These are phyloP conservation scores for Zelleria hepariella DNA, from an alignment of 2,888 invertebrate genomes.

Conservation along the genomic window DNA sequence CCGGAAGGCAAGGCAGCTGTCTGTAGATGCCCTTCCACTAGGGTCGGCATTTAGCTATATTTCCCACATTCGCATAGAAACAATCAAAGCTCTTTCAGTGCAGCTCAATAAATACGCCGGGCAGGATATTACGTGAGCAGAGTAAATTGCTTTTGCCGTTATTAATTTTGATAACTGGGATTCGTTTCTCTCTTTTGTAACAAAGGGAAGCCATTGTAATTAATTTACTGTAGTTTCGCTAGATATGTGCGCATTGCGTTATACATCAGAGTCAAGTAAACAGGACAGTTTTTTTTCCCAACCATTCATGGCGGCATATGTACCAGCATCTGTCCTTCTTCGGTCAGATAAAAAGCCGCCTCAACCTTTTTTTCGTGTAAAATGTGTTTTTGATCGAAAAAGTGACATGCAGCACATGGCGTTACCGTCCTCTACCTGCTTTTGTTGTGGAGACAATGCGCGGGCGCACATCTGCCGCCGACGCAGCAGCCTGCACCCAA, in stretches of 20 bases:
- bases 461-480: constrained; percentile 58
- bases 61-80: constrained; percentile 31
- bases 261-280: background rate
- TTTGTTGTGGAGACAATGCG: constrained; percentile 62
- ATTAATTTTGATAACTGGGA: constrained; percentile 71
- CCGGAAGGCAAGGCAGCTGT: constrained; percentile 18
- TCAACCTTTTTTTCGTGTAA: constrained; percentile 49
- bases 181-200: constrained; percentile 70
- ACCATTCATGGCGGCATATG: constrained; percentile 38
- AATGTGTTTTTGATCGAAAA: constrained; percentile 54
- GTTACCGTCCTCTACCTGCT: constrained; percentile 56
- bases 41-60: constrained; percentile 12
- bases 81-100: constrained; percentile 35
- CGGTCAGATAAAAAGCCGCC: constrained; percentile 53
- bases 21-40: constrained; percentile 9
- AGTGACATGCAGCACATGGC: constrained; percentile 69
- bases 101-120: constrained; percentile 43
- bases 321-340: constrained; percentile 47
- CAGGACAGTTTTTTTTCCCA: background rate
- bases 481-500: constrained; percentile 29
- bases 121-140: constrained; percentile 64
- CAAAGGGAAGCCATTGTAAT: constrained; percentile 69
- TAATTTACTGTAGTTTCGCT: constrained; percentile 49
- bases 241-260: constrained; percentile 19
- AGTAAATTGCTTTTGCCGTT: constrained; percentile 66